A percentile compares a stretch with the other conserved stretches of the same genome.
Conservation (phyloP, 2,888 invertebrate species). For the Pardosa pseudoannulata region DNA sequence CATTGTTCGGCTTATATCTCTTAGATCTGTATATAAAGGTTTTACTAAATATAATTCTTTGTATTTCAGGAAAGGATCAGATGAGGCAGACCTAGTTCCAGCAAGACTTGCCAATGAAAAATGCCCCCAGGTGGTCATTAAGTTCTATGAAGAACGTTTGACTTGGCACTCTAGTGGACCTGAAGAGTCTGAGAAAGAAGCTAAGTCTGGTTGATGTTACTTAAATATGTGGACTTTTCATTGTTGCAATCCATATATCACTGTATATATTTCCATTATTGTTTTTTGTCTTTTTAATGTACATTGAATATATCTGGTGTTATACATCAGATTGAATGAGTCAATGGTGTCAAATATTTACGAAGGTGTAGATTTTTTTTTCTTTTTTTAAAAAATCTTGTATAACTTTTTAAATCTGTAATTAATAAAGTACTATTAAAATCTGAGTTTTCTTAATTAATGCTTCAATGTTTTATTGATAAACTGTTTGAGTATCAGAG, state of each 20-base stretch:
- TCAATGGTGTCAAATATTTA: too few species aligned
- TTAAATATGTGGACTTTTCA: neutral
- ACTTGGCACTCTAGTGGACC: slow-evolving; percentile 76
- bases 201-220: neutral
- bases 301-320: neutral
- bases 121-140: slow-evolving; percentile 79
- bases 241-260: neutral
- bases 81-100: slow-evolving; percentile 79
- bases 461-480: too few species aligned
- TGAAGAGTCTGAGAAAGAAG: slow-evolving; percentile 17
- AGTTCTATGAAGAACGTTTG: slow-evolving; percentile 79
- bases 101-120: slow-evolving; percentile 78
- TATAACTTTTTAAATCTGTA: too few species aligned
- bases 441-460: too few species aligned
- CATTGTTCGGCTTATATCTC: too few species aligned
- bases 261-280: neutral
- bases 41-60: neutral
- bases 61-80: slow-evolving; percentile 77
- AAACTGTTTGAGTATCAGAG: too few species aligned
- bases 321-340: too few species aligned
- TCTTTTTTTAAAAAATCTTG: too few species aligned
- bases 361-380: too few species aligned
- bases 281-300: neutral
- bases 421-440: too few species aligned
- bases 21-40: too few species aligned